These are phyloP conservation scores for Aelia acuminata DNA, from an alignment of 2,888 invertebrate genomes.

Conservation along the genomic window DNA sequence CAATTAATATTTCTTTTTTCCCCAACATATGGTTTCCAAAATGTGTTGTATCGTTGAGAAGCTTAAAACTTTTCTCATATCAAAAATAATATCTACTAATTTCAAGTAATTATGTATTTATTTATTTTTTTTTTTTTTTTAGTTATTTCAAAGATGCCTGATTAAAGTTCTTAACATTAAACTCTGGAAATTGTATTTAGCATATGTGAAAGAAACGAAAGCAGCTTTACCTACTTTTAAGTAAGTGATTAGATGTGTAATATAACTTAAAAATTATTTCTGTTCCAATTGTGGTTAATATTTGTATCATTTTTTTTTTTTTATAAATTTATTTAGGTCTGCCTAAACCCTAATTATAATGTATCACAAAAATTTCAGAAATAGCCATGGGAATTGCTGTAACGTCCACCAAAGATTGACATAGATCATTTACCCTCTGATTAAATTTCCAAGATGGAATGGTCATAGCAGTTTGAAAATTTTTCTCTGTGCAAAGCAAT, in stretches of 20 bases:
- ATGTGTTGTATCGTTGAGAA: neutral
- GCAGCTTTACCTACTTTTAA: constrained; percentile 92
- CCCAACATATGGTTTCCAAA: neutral
- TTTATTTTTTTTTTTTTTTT: constrained; percentile 66
- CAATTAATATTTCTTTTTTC: neutral
- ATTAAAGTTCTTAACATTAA: constrained; percentile 99
- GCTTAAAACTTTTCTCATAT: neutral
- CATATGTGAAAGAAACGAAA: constrained; percentile 98
- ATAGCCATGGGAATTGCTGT: no score
- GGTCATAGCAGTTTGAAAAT: no score
- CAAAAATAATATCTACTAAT: constrained; percentile 25
- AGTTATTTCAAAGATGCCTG: constrained; percentile 97
- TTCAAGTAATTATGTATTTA: constrained; percentile 51
- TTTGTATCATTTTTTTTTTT: no score
- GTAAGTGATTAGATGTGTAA: constrained; percentile 74
- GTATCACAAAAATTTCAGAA: no score
- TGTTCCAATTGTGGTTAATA: no score
- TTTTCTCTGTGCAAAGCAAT: no score
- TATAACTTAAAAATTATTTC: neutral
- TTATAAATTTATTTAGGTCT: no score
- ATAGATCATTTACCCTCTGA: no score
- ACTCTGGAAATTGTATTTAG: constrained; percentile 97
- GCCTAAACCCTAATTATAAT: no score
- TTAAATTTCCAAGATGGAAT: no score
- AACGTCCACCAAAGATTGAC: no score